Conservation (phyloP, 92 coral and sea anemone genomes). For the Umimayanthus kanabou region DNA sequence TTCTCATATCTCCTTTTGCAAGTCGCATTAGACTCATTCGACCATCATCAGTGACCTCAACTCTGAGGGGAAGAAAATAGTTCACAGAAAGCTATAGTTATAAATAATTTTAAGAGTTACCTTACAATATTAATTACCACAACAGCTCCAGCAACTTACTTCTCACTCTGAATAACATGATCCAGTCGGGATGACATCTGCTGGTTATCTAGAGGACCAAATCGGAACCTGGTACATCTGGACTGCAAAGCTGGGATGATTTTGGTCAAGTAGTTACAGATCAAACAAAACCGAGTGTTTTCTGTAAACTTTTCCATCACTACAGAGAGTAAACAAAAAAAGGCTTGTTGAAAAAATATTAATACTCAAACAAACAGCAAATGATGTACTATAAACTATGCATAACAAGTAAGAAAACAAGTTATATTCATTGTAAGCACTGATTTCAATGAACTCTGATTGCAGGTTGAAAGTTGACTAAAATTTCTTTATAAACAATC, state of each 20-base stretch:
- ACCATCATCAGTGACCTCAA: conserved; percentile 85
- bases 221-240: conserved; percentile 94
- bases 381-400: background rate
- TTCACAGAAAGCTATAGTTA: background rate
- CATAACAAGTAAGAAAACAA: too few relatives aligned
- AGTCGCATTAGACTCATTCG: conserved; percentile 86
- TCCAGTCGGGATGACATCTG: conserved; percentile 89
- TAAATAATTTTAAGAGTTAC: too few relatives aligned
- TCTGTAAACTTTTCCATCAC: conserved; percentile 99
- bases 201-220: conserved; percentile 91
- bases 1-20: conserved; percentile 98
- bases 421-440: too few relatives aligned
- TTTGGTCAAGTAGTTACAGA: conserved; percentile 94
- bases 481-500: too few relatives aligned
- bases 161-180: conserved; percentile 84
- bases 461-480: too few relatives aligned
- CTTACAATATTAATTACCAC: background rate
- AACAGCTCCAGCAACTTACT: conserved; percentile 50
- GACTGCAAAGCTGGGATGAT: conserved; percentile 99
- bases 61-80: conserved; percentile 42
- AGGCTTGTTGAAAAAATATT: too few relatives aligned
- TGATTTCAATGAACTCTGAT: too few relatives aligned
- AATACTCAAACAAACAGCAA: background rate
- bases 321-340: conserved; percentile 23
- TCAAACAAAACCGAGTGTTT: conserved; percentile 96